These are phyloP conservation scores for Cydia pomonella DNA, from an alignment of 1,140 invertebrate species.

Conservation along the genomic window DNA sequence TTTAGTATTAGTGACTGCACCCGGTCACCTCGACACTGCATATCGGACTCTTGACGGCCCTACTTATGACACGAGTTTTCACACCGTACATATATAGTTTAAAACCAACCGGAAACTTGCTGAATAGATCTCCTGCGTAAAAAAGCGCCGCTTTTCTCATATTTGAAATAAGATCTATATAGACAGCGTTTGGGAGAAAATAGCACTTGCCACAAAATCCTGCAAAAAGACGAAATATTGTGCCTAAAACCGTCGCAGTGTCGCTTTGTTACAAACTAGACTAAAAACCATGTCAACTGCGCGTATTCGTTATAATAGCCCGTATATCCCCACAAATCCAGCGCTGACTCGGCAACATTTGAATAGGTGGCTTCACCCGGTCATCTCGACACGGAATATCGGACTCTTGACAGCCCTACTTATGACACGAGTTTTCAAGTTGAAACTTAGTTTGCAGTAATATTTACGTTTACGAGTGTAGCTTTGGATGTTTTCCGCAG, in stretches of 20 bases:
- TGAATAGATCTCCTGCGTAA: too few species aligned
- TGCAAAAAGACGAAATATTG: too few species aligned
- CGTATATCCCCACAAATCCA: not conserved
- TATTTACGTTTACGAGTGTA: not conserved
- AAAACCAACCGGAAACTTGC: too few species aligned
- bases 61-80: conserved; percentile 7
- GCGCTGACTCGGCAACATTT: not conserved
- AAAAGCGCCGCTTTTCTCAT: too few species aligned
- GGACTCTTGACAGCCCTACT: not conserved
- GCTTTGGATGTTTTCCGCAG: too few species aligned
- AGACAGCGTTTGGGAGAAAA: too few species aligned
- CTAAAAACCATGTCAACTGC: not conserved
- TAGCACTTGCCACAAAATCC: too few species aligned
- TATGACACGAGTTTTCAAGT: conserved; percentile 14
- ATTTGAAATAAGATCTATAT: too few species aligned
- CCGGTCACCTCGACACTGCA: not conserved
- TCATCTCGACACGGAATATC: conserved; percentile 12
- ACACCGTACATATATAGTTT: too few species aligned
- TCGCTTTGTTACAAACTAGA: too few species aligned
- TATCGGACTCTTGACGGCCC: not conserved
- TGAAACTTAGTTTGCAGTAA: not conserved
- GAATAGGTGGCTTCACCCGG: not conserved
- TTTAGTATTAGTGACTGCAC: not conserved
- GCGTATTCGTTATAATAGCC: not conserved
- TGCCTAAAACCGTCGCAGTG: too few species aligned